phyloP scores from a whole-genome alignment of 2,888 invertebrate genomes.

The Embidobia sp. region DNA sequence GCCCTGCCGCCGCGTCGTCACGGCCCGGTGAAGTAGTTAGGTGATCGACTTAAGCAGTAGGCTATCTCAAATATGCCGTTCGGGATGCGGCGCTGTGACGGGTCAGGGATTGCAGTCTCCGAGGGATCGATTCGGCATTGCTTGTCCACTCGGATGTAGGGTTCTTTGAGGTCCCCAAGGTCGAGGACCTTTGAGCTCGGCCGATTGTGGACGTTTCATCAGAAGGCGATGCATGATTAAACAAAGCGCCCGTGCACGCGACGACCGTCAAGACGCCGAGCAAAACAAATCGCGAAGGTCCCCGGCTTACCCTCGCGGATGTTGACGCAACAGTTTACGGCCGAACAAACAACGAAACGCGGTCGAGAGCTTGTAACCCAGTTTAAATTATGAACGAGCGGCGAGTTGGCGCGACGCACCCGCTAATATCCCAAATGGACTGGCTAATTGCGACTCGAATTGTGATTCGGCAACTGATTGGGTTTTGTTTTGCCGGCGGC shows the following conservation, averaged over 20 bases:
- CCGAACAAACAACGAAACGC: constrained; percentile 2
- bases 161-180: constrained; percentile 62
- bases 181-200: constrained; percentile 52
- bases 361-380: constrained; percentile 15
- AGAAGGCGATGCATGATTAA: constrained; percentile 36
- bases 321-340: constrained; percentile 27
- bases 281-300: constrained; percentile 22
- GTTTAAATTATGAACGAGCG: constrained; percentile 26
- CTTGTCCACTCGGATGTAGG: constrained; percentile 52
- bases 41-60: constrained; percentile 62
- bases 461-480: constrained; percentile 17
- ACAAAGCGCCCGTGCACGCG: constrained; percentile 36
- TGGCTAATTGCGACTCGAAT: background rate
- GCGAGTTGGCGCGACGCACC: background rate
- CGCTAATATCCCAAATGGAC: constrained; percentile 15
- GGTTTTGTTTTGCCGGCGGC: constrained; percentile 20
- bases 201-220: constrained; percentile 44
- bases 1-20: constrained; percentile 58
- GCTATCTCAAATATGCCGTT: constrained; percentile 61
- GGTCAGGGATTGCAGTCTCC: constrained; percentile 62
- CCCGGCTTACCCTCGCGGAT: constrained; percentile 1
- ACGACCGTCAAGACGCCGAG: constrained; percentile 14
- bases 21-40: constrained; percentile 64
- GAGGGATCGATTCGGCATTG: constrained; percentile 65
- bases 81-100: constrained; percentile 59